Percentiles rank a stretch among this genome's conserved stretches.
Evolutionary conservation across 2,113 vertebrate genomes (phyloP).

Genomic region (Odontesthes bonariensis): DNA sequence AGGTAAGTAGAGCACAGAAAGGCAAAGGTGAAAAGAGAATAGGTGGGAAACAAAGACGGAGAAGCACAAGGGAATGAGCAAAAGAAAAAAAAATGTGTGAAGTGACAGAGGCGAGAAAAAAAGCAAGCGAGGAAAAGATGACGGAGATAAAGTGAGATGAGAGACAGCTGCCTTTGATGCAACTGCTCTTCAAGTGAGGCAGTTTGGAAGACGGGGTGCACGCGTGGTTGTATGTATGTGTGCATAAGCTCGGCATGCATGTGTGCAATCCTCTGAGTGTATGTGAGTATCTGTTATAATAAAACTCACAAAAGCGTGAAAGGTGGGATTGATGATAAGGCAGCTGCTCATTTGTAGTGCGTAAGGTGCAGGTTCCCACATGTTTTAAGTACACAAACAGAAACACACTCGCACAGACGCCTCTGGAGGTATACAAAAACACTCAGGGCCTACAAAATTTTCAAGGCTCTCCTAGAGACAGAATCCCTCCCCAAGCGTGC

Average conservation of each 20-base stretch:
- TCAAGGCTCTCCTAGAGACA: slow-evolving; percentile 63
- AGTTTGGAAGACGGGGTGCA: slow-evolving; percentile 28
- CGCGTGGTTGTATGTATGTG: neutral
- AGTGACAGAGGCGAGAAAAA: slow-evolving; percentile 65
- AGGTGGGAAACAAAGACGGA: slow-evolving; percentile 53
- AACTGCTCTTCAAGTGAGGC: slow-evolving; percentile 62
- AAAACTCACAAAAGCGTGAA: slow-evolving; percentile 68
- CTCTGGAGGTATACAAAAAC: slow-evolving; percentile 56
- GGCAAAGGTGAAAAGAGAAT: slow-evolving; percentile 62
- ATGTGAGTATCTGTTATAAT: slow-evolving; percentile 55
- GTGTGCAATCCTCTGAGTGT: slow-evolving; percentile 14
- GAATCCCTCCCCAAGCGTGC: slow-evolving; percentile 57
- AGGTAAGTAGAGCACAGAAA: slow-evolving; percentile 53
- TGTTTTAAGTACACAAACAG: slow-evolving; percentile 40
- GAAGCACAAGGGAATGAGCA: slow-evolving; percentile 53
- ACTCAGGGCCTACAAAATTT: slow-evolving; percentile 57
- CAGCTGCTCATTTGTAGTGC: slow-evolving; percentile 66
- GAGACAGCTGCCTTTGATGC: slow-evolving; percentile 72
- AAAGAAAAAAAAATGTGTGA: slow-evolving; percentile 58
- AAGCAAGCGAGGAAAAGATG: slow-evolving; percentile 61
- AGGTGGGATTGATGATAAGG: slow-evolving; percentile 73
- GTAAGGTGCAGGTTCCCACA: slow-evolving; percentile 41
- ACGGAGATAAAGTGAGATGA: slow-evolving; percentile 66
- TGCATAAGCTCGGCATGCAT: slow-evolving; percentile 5
- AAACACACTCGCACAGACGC: slow-evolving; percentile 39